Evolutionary conservation across 2,888 invertebrate species (phyloP).

Genomic region (Spisula subtruncata): DNA sequence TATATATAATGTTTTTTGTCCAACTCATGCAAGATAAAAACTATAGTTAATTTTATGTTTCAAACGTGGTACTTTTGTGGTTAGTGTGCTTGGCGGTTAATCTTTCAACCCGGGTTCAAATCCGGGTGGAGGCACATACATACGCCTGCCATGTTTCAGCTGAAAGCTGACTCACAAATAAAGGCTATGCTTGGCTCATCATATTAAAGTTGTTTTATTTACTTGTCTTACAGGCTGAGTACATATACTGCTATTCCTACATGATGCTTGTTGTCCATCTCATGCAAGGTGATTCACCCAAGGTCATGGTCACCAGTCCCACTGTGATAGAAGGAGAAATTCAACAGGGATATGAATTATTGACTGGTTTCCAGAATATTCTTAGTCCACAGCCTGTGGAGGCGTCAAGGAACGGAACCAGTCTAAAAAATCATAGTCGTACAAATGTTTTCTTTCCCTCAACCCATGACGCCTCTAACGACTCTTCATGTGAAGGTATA

Average conservation of each 20-base stretch:
- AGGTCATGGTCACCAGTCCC: conserved; percentile 78
- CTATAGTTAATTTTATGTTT: no score
- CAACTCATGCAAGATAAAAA: no score
- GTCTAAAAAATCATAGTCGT: conserved; percentile 45
- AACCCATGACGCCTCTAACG: conserved; percentile 36
- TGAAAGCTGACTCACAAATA: no score
- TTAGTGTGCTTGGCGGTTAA: no score
- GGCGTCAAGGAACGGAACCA: conserved; percentile 44
- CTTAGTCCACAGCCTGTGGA: conserved; percentile 44
- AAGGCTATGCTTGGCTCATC: no score
- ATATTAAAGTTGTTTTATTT: neutral
- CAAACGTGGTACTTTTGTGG: no score
- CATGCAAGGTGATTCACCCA: conserved; percentile 79
- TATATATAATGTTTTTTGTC: no score
- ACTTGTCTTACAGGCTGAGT: conserved; percentile 84
- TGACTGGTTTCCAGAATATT: conserved; percentile 73
- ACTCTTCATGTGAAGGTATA: conserved; percentile 48
- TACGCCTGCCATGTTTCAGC: no score
- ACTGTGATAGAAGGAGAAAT: conserved; percentile 76
- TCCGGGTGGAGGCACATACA: no score
- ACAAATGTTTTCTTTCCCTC: conserved; percentile 40
- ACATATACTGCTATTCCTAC: conserved; percentile 86
- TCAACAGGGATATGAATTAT: conserved; percentile 74
- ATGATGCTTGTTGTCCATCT: conserved; percentile 79
- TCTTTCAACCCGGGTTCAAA: no score